A percentile compares a stretch with the other conserved stretches of the same genome.
Conservation (phyloP, 2,888 invertebrate species). For the Oegoconia quadripuncta region DNA sequence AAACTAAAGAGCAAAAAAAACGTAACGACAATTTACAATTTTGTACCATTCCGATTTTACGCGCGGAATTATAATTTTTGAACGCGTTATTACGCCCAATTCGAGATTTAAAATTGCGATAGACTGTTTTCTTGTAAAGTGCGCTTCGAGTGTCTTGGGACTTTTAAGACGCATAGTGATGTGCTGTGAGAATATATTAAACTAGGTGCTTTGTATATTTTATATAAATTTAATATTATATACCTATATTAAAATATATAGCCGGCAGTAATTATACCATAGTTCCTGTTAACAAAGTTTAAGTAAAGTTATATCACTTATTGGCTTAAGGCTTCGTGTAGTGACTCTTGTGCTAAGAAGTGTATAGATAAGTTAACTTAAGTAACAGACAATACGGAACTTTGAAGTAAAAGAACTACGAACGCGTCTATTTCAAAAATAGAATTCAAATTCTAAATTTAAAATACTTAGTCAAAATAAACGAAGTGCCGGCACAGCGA, state of each 20-base stretch:
- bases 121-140: conserved; percentile 52
- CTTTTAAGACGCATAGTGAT: conserved; percentile 47
- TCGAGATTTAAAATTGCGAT: conserved; percentile 26
- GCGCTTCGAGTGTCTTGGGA: conserved; percentile 51
- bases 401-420: background rate
- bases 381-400: no score
- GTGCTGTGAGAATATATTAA: conserved; percentile 58
- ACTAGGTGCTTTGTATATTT: conserved; percentile 53
- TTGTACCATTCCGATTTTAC: conserved; percentile 21
- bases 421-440: background rate
- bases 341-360: background rate
- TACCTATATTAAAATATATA: no score
- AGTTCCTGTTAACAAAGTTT: conserved; percentile 33
- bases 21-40: background rate
- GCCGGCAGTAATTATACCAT: conserved; percentile 18
- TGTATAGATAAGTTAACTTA: no score
- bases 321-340: conserved; percentile 9
- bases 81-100: conserved; percentile 5
- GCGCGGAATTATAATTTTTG: conserved; percentile 23
- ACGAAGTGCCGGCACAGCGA: conserved; percentile 31
- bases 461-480: conserved; percentile 10
- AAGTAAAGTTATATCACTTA: conserved; percentile 5
- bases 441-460: conserved; percentile 27
- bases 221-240: conserved; percentile 28
- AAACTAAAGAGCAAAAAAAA: background rate